Conservation (phyloP, 2,888 invertebrate species). For the Nebria salina region DNA sequence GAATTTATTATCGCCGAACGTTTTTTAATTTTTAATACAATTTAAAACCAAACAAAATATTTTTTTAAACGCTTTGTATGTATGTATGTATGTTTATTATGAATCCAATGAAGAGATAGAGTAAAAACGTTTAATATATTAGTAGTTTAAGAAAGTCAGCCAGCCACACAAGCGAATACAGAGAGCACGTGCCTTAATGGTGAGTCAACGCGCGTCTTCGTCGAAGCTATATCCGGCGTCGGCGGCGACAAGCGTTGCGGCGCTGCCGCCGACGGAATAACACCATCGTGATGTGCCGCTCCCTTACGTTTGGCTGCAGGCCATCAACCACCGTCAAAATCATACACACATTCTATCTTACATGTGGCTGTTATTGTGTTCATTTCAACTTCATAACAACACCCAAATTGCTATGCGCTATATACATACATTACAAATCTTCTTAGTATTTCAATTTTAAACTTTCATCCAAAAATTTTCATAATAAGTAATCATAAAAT, state of each 20-base stretch:
- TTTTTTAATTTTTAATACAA: no score
- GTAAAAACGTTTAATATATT: not conserved
- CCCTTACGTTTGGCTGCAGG: not conserved
- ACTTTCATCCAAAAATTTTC: not conserved
- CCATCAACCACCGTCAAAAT: slow-evolving; percentile 20
- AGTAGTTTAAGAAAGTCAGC: not conserved
- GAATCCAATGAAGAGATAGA: not conserved
- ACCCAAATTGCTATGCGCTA: not conserved
- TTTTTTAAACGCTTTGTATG: no score
- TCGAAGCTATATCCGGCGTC: not conserved
- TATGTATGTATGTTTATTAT: no score
- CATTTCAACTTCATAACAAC: not conserved
- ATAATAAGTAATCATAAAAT: not conserved
- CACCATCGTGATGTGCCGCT: not conserved
- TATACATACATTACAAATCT: not conserved
- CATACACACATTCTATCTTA: slow-evolving; percentile 4
- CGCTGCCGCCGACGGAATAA: not conserved
- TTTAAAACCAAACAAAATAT: no score
- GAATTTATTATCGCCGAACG: no score
- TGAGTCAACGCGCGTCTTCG: not conserved
- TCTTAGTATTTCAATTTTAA: not conserved
- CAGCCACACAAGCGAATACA: not conserved
- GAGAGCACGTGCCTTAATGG: not conserved
- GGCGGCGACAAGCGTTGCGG: not conserved
- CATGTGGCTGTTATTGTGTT: slow-evolving; percentile 1